Evolutionary conservation across 2,113 vertebrate genomes (phyloP).

Genomic region (Prionailurus viverrinus): DNA sequence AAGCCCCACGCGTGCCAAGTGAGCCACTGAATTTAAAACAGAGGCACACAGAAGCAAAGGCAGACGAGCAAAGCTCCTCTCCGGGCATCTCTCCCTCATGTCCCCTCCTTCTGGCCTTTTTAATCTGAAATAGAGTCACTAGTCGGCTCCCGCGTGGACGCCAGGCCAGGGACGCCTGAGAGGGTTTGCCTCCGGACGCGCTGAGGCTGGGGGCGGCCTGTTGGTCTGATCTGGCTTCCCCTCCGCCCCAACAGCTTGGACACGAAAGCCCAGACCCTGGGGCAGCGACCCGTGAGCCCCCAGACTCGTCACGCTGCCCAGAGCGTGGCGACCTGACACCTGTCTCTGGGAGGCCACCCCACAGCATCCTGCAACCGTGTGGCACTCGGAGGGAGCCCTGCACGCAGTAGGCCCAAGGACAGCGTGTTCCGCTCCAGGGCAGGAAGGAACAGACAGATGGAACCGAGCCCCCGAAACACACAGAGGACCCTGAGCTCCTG

Average conservation of each 20-base stretch:
- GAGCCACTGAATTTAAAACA: neutral
- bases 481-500: neutral
- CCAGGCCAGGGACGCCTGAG: neutral
- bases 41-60: neutral
- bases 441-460: no score
- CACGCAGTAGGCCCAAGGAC: neutral
- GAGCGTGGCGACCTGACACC: accelerated
- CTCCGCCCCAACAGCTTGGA: neutral
- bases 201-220: neutral
- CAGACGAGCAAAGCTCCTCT: accelerated
- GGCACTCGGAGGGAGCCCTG: neutral
- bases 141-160: neutral
- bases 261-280: neutral
- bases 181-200: neutral
- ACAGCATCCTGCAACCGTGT: accelerated
- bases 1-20: accelerated
- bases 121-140: neutral
- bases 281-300: neutral
- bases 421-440: accelerated
- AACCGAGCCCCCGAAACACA: accelerated
- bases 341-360: no score
- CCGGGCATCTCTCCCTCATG: accelerated
- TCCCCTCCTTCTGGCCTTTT: neutral
- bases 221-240: no score
- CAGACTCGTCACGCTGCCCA: accelerated